These are phyloP conservation scores for Julus scandinavius DNA, from an alignment of 2,888 invertebrate genomes.

Conservation along the genomic window DNA sequence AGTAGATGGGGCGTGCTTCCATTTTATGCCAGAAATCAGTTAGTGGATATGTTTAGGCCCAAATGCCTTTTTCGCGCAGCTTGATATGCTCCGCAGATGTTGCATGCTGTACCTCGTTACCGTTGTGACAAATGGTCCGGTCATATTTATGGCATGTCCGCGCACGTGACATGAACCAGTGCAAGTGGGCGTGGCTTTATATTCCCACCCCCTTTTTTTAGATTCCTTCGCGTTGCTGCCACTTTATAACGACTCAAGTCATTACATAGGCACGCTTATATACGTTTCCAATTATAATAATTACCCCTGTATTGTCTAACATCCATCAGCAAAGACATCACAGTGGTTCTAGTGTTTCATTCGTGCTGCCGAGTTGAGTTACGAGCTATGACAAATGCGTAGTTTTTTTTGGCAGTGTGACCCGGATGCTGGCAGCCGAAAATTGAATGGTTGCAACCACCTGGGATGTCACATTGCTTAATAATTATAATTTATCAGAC, in stretches of 20 bases:
- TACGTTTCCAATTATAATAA: slow-evolving; percentile 19
- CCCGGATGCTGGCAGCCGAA: not conserved
- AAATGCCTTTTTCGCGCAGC: not conserved
- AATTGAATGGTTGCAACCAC: not conserved
- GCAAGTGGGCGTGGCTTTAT: no score
- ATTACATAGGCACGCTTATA: not conserved
- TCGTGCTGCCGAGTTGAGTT: not conserved
- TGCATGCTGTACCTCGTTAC: not conserved
- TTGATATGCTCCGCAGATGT: not conserved
- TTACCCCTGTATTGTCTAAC: not conserved
- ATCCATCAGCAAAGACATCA: not conserved
- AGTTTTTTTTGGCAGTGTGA: not conserved
- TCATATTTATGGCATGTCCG: no score
- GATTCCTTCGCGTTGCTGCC: not conserved
- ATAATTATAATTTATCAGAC: not conserved
- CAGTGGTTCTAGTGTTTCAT: slow-evolving; percentile 1
- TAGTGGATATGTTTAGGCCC: not conserved
- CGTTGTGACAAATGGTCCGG: not conserved
- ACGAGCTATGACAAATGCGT: not conserved
- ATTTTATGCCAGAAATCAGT: not conserved
- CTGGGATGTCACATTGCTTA: not conserved
- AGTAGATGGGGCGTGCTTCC: not conserved
- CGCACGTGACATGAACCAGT: no score
- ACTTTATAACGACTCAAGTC: not conserved
- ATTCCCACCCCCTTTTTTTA: no score